A percentile compares a stretch with the other conserved stretches of the same genome.
Conservation (phyloP, 2,113 vertebrate species). For the Tyrannus savana region DNA sequence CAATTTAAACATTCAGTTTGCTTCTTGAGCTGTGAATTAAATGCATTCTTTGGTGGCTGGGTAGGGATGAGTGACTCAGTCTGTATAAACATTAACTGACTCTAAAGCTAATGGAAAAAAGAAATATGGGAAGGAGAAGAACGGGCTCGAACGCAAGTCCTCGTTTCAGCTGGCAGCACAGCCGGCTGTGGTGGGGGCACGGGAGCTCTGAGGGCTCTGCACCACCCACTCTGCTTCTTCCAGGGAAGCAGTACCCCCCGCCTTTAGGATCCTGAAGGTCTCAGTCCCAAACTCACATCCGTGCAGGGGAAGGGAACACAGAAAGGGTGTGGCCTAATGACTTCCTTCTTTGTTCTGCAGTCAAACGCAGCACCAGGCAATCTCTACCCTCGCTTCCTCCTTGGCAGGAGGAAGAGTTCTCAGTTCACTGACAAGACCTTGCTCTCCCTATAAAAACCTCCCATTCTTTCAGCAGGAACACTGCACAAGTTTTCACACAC, state of each 20-base stretch:
- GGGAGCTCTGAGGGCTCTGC: not conserved
- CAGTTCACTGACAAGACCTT: not conserved
- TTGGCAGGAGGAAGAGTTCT: slow-evolving; percentile 21
- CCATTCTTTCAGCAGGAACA: not conserved
- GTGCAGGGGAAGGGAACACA: slow-evolving; percentile 19
- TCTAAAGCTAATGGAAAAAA: slow-evolving; percentile 62
- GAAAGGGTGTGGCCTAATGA: slow-evolving; percentile 51
- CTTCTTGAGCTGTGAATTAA: slow-evolving; percentile 68
- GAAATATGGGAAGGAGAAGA: slow-evolving; percentile 49
- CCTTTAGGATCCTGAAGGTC: not conserved
- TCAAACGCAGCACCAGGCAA: slow-evolving; percentile 25
- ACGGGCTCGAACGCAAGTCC: slow-evolving; percentile 8
- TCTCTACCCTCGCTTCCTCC: slow-evolving; percentile 48
- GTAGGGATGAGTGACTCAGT: slow-evolving; percentile 68
- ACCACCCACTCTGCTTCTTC: not conserved
- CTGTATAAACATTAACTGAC: slow-evolving; percentile 67
- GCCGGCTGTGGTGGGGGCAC: not conserved
- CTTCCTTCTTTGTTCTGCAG: slow-evolving; percentile 65
- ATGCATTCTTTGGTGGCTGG: slow-evolving; percentile 65
- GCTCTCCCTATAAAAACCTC: not conserved
- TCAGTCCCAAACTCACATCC: slow-evolving; percentile 10
- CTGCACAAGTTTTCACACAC: not conserved
- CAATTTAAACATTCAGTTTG: slow-evolving; percentile 66
- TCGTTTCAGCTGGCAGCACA: slow-evolving; percentile 40
- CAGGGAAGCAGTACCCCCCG: not conserved